These are phyloP conservation scores for Triplophysa rosa DNA, from an alignment of 2,113 vertebrate genomes.

Conservation along the genomic window DNA sequence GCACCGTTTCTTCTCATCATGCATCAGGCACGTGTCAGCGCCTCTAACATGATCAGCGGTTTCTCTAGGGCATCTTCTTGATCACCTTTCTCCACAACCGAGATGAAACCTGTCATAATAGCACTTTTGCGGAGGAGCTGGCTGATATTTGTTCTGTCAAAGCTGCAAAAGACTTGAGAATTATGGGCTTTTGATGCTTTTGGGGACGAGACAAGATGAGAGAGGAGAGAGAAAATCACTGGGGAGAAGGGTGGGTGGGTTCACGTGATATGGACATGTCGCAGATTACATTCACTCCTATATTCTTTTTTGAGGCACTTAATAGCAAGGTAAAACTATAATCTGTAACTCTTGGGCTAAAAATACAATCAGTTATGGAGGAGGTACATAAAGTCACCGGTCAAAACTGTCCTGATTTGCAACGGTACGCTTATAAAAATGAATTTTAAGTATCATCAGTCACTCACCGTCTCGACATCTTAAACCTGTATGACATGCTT, in stretches of 20 bases:
- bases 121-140: constrained; percentile 43
- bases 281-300: background rate
- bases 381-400: no score
- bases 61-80: constrained; percentile 26
- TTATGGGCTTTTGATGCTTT: background rate
- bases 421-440: no score
- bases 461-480: no score
- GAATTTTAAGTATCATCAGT: no score
- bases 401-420: no score
- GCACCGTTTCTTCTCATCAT: constrained; percentile 11
- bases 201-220: background rate
- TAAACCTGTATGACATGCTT: no score
- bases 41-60: constrained; percentile 6
- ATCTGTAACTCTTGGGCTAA: no score
- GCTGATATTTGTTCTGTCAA: constrained; percentile 57
- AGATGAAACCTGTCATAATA: constrained; percentile 27
- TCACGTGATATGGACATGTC: background rate
- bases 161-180: constrained; percentile 13
- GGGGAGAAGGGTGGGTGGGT: background rate
- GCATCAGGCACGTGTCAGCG: constrained; percentile 32
- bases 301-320: background rate
- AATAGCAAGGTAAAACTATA: no score
- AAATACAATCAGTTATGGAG: no score
- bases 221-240: no score
- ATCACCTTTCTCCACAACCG: constrained; percentile 20